phyloP scores from a whole-genome alignment of 2,797 vertebrate genomes.

The Trematomus bernacchii region DNA sequence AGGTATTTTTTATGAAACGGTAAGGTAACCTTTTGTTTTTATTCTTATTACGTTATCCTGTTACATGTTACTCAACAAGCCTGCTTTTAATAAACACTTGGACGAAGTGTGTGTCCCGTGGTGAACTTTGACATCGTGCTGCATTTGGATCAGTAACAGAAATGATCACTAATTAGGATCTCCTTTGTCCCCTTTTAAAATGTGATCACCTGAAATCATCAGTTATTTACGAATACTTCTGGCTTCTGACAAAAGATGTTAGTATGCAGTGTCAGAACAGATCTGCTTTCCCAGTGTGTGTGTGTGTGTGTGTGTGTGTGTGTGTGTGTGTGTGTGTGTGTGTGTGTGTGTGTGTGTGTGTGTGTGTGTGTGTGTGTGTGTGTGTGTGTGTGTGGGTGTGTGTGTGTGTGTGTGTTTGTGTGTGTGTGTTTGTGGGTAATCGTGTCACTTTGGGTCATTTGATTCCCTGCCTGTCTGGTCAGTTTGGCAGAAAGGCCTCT shows the following conservation, averaged over 20 bases:
- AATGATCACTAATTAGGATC: background rate
- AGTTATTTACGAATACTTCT: background rate
- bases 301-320: too few species aligned
- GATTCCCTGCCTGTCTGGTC: constrained; percentile 37
- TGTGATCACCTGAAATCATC: background rate
- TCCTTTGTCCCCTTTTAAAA: background rate
- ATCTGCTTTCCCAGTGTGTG: constrained; percentile 31
- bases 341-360: background rate
- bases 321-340: constrained; percentile 9
- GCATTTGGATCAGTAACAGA: background rate
- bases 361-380: background rate
- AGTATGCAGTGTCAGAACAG: constrained; percentile 32
- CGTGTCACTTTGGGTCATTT: constrained; percentile 49
- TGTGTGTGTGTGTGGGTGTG: too few species aligned
- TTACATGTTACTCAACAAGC: too few species aligned
- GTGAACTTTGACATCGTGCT: background rate
- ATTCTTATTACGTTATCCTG: too few species aligned
- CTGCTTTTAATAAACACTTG: background rate
- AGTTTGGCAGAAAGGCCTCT: constrained; percentile 38
- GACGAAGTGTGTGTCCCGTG: background rate
- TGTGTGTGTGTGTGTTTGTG: too few species aligned
- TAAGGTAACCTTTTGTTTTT: too few species aligned
- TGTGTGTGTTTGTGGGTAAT: constrained; percentile 18
- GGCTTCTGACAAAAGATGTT: constrained; percentile 1
- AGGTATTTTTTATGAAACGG: too few species aligned